A percentile compares a stretch with the other conserved stretches of the same genome.
Conservation (phyloP, 2,888 invertebrate genomes). For the Ochropleura leucogaster region DNA sequence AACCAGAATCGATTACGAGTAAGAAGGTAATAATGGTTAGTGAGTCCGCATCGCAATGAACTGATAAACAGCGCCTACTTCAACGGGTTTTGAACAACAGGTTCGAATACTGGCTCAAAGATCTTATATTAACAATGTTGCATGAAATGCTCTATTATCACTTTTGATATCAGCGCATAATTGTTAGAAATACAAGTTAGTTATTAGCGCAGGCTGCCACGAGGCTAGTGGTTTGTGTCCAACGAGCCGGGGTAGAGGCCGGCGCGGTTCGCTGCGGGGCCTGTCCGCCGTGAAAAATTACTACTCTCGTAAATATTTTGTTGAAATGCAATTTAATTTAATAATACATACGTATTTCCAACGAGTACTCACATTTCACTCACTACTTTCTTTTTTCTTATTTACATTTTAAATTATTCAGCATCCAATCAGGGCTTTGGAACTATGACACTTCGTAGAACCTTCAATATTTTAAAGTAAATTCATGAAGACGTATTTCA, state of each 20-base stretch:
- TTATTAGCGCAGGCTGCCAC: slow-evolving; percentile 67
- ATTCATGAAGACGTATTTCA: slow-evolving; percentile 33
- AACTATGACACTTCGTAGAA: slow-evolving; percentile 45
- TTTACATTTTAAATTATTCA: slow-evolving; percentile 66
- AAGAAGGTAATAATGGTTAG: slow-evolving; percentile 14
- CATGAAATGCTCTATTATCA: slow-evolving; percentile 64
- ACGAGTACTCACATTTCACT: slow-evolving; percentile 70
- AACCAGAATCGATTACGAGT: slow-evolving; percentile 33
- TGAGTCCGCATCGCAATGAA: slow-evolving; percentile 17
- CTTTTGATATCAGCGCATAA: slow-evolving; percentile 64
- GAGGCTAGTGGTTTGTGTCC: slow-evolving; percentile 68
- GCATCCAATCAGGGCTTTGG: slow-evolving; percentile 55
- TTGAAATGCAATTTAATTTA: slow-evolving; percentile 86
- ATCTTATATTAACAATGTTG: slow-evolving; percentile 58
- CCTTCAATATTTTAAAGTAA: slow-evolving; percentile 34
- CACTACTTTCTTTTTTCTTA: slow-evolving; percentile 57
- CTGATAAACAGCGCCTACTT: slow-evolving; percentile 29
- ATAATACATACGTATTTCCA: slow-evolving; percentile 78
- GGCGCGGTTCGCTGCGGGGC: slow-evolving; percentile 76
- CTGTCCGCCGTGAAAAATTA: slow-evolving; percentile 83
- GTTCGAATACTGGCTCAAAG: slow-evolving; percentile 44
- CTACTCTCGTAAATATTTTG: slow-evolving; percentile 85
- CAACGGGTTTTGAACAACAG: slow-evolving; percentile 39
- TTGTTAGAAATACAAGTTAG: slow-evolving; percentile 69
- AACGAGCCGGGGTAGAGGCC: slow-evolving; percentile 70